Evolutionary conservation across 2,797 vertebrate genomes (phyloP).

Genomic region (Microctenopoma lineatum): DNA sequence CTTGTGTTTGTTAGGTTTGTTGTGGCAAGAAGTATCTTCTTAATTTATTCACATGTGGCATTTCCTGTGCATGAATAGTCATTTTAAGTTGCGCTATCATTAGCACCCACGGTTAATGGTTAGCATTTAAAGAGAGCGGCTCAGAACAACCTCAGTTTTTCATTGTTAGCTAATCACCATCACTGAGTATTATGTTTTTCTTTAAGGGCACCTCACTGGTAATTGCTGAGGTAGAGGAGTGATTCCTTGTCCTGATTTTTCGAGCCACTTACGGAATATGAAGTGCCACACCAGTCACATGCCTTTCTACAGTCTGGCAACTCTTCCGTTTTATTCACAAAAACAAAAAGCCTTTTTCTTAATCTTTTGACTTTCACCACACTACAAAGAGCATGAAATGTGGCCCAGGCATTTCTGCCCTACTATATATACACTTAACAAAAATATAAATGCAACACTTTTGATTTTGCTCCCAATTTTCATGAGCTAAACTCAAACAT

Average conservation of each 20-base stretch:
- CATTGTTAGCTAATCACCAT: conserved; percentile 32
- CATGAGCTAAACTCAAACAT: no score
- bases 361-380: neutral
- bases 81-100: neutral
- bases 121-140: conserved; percentile 4
- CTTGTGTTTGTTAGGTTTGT: neutral
- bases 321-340: conserved; percentile 10
- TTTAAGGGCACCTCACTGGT: conserved; percentile 36
- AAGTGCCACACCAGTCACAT: neutral
- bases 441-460: no score
- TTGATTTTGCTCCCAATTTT: no score
- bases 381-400: neutral
- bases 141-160: conserved; percentile 6
- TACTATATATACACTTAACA: conserved; percentile 4
- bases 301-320: neutral
- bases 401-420: neutral
- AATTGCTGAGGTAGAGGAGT: conserved; percentile 27
- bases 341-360: neutral
- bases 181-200: conserved; percentile 1
- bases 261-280: conserved; percentile 5
- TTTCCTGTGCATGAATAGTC: neutral
- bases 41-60: neutral
- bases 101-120: conserved; percentile 6
- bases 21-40: neutral
- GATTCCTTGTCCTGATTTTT: conserved; percentile 27